Percentiles rank a stretch among this genome's conserved stretches.
Evolutionary conservation across 2,113 vertebrate genomes (phyloP).

Genomic region (Dasyornis broadbenti): DNA sequence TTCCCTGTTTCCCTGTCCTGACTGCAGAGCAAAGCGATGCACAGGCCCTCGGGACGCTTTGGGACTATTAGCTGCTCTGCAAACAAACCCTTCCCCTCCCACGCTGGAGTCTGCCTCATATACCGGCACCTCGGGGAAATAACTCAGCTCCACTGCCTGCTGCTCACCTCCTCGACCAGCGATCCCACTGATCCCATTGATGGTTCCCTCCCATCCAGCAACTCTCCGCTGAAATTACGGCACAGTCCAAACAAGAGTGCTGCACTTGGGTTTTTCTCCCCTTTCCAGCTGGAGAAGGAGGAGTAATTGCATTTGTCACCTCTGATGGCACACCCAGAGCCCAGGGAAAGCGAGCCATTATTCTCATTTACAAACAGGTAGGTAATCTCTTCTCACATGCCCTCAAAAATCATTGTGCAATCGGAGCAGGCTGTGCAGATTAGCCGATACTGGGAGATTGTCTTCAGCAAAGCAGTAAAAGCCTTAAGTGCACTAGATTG

Average conservation of each 20-base stretch:
- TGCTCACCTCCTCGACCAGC: background rate
- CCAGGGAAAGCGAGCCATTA: conserved; percentile 31
- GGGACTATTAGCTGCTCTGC: background rate
- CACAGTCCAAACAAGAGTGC: background rate
- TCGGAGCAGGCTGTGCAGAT: conserved; percentile 45
- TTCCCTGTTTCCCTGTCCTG: background rate
- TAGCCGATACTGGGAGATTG: conserved; percentile 38
- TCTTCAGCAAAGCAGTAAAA: conserved; percentile 65
- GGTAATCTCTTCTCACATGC: conserved; percentile 45
- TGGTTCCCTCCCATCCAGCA: background rate
- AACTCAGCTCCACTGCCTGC: background rate
- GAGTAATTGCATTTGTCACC: conserved; percentile 43
- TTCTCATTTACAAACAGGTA: conserved; percentile 61
- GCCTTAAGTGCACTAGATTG: conserved; percentile 69
- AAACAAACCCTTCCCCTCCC: conserved; percentile 29
- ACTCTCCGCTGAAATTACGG: background rate
- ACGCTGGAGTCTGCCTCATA: background rate
- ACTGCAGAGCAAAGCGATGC: background rate
- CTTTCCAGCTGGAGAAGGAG: background rate
- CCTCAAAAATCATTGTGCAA: conserved; percentile 44
- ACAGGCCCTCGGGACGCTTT: background rate
- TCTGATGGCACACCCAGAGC: background rate
- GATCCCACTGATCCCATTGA: background rate
- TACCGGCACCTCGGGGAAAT: background rate
- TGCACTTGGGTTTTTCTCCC: background rate